Evolutionary conservation across 2,113 vertebrate species (phyloP).

Genomic region (Corythaixoides concolor): DNA sequence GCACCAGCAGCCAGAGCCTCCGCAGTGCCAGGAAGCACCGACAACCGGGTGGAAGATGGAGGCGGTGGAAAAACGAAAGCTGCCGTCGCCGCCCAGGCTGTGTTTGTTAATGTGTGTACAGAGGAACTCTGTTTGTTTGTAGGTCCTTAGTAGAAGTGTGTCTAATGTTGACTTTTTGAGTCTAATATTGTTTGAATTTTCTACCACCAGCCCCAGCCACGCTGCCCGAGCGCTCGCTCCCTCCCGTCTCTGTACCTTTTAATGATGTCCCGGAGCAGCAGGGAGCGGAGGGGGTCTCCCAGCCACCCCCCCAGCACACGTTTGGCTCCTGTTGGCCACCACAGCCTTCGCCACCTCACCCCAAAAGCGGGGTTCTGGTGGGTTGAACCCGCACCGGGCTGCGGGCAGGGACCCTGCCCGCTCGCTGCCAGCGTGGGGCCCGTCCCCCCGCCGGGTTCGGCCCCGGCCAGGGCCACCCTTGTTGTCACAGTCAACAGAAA

Average conservation of each 20-base stretch:
- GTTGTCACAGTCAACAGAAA: slow-evolving; percentile 11
- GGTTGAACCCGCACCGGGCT: neutral
- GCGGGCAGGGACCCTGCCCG: neutral
- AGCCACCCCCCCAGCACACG: neutral
- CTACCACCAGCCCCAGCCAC: slow-evolving; percentile 81
- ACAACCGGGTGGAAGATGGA: neutral
- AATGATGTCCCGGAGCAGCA: slow-evolving; percentile 53
- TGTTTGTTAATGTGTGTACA: slow-evolving; percentile 88
- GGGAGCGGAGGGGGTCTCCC: neutral
- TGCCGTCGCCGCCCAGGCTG: slow-evolving; percentile 73
- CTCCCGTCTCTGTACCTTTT: slow-evolving; percentile 77
- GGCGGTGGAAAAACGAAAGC: slow-evolving; percentile 76
- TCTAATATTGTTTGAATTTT: slow-evolving; percentile 98
- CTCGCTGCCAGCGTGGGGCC: fast-evolving
- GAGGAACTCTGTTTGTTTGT: slow-evolving; percentile 93
- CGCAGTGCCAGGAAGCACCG: neutral
- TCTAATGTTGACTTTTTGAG: slow-evolving; percentile 89
- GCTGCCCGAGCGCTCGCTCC: slow-evolving; percentile 78
- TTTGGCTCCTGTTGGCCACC: neutral
- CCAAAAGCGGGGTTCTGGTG: neutral
- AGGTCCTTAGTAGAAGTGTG: slow-evolving; percentile 91
- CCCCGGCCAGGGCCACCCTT: neutral
- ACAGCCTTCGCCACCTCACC: neutral
- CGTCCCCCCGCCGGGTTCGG: neutral
- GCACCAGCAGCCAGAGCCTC: neutral